phyloP scores from a whole-genome alignment of 2,888 invertebrate genomes.

The Eupeodes luniger region DNA sequence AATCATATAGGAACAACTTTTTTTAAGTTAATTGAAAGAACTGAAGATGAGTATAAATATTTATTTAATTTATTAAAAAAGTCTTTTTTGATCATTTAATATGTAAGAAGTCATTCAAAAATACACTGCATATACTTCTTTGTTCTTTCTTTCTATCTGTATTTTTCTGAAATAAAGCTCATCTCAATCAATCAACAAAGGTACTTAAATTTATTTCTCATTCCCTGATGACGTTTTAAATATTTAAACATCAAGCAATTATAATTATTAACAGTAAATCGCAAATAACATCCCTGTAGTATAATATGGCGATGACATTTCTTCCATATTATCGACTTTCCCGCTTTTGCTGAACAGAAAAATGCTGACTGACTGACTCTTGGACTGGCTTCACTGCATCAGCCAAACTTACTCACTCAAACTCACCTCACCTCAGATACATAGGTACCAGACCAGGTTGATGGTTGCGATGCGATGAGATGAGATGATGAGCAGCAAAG shows the following conservation, averaged over 20 bases:
- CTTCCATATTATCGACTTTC: slow-evolving; percentile 64
- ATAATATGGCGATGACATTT: slow-evolving; percentile 58
- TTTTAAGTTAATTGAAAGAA: not conserved
- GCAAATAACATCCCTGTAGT: slow-evolving; percentile 58
- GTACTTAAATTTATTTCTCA: not conserved
- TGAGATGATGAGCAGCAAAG: slow-evolving; percentile 47
- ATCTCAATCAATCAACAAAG: slow-evolving; percentile 30
- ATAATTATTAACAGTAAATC: slow-evolving; percentile 55
- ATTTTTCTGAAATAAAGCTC: not conserved
- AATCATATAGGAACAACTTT: too few species aligned
- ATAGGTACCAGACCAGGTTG: not conserved
- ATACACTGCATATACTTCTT: not conserved
- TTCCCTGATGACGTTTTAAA: slow-evolving; percentile 12
- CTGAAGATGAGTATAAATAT: not conserved
- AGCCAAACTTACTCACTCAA: not conserved
- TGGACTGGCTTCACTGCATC: too few species aligned
- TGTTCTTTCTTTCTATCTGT: not conserved
- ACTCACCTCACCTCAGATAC: not conserved
- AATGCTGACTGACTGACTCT: too few species aligned
- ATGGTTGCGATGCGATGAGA: not conserved
- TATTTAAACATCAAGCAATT: slow-evolving; percentile 56
- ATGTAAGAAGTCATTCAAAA: not conserved
- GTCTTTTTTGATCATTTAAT: not conserved
- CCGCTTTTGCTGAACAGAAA: not conserved
- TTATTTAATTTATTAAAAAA: slow-evolving; percentile 13